Evolutionary conservation across 2,797 vertebrate genomes (phyloP).

Genomic region (Steatocranus sp.): DNA sequence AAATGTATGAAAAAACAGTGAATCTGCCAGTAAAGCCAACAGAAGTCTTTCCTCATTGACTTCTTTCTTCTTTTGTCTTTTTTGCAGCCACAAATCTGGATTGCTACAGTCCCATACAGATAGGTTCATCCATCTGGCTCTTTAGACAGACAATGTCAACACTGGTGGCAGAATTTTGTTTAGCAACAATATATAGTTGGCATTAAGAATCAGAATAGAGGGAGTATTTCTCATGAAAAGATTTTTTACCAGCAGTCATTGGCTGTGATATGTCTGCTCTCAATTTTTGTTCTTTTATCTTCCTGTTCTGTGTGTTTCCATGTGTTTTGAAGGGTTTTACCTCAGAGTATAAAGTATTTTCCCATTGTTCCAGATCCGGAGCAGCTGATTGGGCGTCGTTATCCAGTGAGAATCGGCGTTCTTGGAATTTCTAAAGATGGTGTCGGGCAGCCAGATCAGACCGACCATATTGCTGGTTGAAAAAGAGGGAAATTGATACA

Average conservation of each 20-base stretch:
- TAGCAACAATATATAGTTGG: not conserved
- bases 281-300: not conserved
- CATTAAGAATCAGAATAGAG: not conserved
- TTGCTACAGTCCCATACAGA: not conserved
- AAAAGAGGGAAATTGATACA: not conserved
- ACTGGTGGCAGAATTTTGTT: not conserved
- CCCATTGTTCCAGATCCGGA: constrained; percentile 91
- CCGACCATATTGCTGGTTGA: constrained; percentile 89
- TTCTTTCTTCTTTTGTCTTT: not conserved
- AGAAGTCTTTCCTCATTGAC: not conserved
- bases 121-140: not conserved
- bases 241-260: not conserved
- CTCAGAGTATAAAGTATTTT: constrained; percentile 92
- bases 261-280: not conserved
- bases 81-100: not conserved
- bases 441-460: constrained; percentile 92
- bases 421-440: constrained; percentile 93
- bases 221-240: not conserved
- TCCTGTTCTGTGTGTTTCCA: not conserved
- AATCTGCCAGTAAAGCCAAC: not conserved
- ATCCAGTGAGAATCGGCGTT: constrained; percentile 93
- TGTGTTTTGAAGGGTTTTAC: constrained; percentile 48
- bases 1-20: not conserved
- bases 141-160: not conserved
- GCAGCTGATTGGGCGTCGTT: constrained; percentile 91